Base-by-base conservation (phyloP, 2,797 vertebrate species). In the Benthosema pterotum region DNA sequence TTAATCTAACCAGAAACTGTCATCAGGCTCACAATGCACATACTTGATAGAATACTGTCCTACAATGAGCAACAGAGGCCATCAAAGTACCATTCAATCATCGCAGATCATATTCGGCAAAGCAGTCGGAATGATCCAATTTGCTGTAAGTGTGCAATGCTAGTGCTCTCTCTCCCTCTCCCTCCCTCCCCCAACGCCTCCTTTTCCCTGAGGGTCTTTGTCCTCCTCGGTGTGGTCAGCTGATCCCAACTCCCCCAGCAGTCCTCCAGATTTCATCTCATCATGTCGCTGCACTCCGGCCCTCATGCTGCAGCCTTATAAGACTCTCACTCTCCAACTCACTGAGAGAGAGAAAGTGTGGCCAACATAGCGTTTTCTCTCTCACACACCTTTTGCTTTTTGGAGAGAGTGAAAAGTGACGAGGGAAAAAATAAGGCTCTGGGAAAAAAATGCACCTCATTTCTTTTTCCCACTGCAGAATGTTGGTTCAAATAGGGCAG, bases 231-330 rank as follows among this genome's bases (percentile, higher is more conserved):
- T 83, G 32, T 0, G 67, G 73, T 84, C 79, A 83, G 83, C 75
- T 74, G 62, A 75, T 87, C 69, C 55, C 69, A 78, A 78, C 65
- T 74, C 53, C 65, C 55, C 17, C 65, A 52, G 64, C 68, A 32
- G 42, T 76, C 57, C 69, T 79, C 63, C 52, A 72, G 72, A 77
- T 77, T 77, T 83, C 77, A 76, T 73, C 72, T 84, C 63, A 74
- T 86, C 80, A 80, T 55, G 53, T 60, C 65, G n/a, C 45, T 38
- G 60, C 66, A 57, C 67, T 57, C 16, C 61, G 56, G 59, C 64
- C 16, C 71, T 42, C 19, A 1, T 38, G 2, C 8, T 38, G 32
- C 49, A 65, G 43, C 67, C 73, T 56, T 76, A 72, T 17, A 45
- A 80, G 75, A 74, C 66, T 82, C 67, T 63, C 63, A 13, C 52